These are phyloP conservation scores for Cephus pygmeus DNA, from an alignment of 2,888 invertebrate species.

Conservation along the genomic window DNA sequence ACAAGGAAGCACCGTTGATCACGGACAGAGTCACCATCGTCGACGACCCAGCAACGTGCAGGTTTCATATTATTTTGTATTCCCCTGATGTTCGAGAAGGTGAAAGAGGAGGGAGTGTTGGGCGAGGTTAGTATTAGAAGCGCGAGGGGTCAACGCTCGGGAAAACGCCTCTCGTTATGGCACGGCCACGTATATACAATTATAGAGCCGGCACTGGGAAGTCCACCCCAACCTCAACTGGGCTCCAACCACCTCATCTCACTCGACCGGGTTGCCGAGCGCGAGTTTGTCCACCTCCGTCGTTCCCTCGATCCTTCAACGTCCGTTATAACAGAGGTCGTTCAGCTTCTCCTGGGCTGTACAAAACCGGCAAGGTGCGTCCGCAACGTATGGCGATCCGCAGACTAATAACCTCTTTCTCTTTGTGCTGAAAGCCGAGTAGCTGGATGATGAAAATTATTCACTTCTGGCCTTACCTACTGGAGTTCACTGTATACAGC, in stretches of 20 bases:
- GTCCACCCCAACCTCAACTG: conserved; percentile 21
- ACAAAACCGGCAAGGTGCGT: neutral
- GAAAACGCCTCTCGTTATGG: conserved; percentile 52
- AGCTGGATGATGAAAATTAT: neutral
- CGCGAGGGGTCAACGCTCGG: conserved; percentile 61
- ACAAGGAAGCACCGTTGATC: neutral
- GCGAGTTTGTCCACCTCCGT: neutral
- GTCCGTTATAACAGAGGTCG: neutral
- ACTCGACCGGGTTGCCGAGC: conserved; percentile 4
- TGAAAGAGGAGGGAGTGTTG: conserved; percentile 41
- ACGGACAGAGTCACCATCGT: neutral
- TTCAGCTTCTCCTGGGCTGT: neutral
- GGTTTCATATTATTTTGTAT: conserved; percentile 41
- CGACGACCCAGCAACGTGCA: neutral
- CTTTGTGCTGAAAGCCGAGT: neutral
- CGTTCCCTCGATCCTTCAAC: neutral
- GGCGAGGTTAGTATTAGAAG: conserved; percentile 59
- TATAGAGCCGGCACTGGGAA: conserved; percentile 45
- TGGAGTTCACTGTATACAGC: neutral
- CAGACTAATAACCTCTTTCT: neutral
- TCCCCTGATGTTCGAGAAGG: conserved; percentile 25
- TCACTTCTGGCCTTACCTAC: conserved; percentile 1
- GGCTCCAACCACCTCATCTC: conserved; percentile 11
- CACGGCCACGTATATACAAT: conserved; percentile 48
- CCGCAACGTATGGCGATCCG: neutral